Evolutionary conservation across 1,140 invertebrate genomes (phyloP).

Genomic region (Solenopsis fugax): DNA sequence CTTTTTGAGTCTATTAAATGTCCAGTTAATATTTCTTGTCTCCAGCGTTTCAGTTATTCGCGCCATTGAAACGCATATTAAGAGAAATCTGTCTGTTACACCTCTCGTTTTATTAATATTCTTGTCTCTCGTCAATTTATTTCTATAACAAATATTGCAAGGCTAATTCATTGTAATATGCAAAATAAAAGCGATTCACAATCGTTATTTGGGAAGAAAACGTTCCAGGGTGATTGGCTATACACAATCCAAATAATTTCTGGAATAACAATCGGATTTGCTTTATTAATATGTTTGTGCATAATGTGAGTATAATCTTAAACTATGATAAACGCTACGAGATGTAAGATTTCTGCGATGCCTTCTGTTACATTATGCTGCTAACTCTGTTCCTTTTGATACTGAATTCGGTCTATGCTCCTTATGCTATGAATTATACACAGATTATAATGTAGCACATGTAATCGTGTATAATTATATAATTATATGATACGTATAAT

Average conservation of each 20-base stretch:
- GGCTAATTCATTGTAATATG: slow-evolving; percentile 14
- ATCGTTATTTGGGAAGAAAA: neutral
- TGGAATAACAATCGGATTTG: slow-evolving; percentile 51
- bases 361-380: slow-evolving; percentile 58
- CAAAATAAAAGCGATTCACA: neutral
- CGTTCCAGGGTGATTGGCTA: slow-evolving; percentile 10
- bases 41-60: slow-evolving; percentile 73
- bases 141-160: slow-evolving; percentile 39
- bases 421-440: slow-evolving; percentile 70
- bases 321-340: slow-evolving; percentile 66
- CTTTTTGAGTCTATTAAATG: neutral
- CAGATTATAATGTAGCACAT: slow-evolving; percentile 70
- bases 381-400: slow-evolving; percentile 62
- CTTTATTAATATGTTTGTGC: slow-evolving; percentile 61
- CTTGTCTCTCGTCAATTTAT: slow-evolving; percentile 14
- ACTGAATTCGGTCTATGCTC: slow-evolving; percentile 47
- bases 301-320: slow-evolving; percentile 66
- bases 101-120: neutral
- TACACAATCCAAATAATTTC: slow-evolving; percentile 25
- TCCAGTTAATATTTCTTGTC: slow-evolving; percentile 75
- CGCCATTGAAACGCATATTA: slow-evolving; percentile 26
- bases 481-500: slow-evolving; percentile 62
- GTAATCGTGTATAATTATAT: slow-evolving; percentile 67
- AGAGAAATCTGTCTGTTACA: slow-evolving; percentile 13
- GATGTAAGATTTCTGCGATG: slow-evolving; percentile 50